A percentile compares a stretch with the other conserved stretches of the same genome.
These are phyloP conservation scores for Ciconia boyciana DNA, from an alignment of 2,113 vertebrate species.

Conservation along the genomic window DNA sequence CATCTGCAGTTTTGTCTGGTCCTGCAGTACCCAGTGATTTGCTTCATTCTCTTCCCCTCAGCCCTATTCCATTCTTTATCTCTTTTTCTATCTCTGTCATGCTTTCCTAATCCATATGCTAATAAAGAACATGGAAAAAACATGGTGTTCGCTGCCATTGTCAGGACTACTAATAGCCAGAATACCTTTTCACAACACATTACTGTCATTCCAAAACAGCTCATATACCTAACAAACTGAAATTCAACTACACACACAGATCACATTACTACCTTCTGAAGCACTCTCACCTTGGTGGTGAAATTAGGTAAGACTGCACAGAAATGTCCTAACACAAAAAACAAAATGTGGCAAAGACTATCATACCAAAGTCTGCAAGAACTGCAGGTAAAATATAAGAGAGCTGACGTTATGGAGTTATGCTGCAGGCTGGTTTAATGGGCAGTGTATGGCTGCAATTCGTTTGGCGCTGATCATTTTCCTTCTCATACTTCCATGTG, in stretches of 20 bases:
- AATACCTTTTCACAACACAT: background rate
- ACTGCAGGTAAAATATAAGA: background rate
- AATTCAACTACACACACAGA: background rate
- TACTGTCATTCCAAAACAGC: background rate
- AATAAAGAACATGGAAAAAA: background rate
- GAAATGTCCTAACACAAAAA: background rate
- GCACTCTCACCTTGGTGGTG: background rate
- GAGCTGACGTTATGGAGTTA: background rate
- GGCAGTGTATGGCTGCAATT: background rate
- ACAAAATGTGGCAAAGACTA: background rate
- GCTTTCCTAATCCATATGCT: background rate
- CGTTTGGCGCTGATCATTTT: background rate
- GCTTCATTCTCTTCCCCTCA: background rate
- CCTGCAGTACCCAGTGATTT: background rate
- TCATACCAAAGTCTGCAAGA: background rate
- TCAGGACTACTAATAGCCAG: background rate
- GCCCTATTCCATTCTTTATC: background rate
- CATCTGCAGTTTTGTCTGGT: background rate
- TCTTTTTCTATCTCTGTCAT: background rate
- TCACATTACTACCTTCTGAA: background rate
- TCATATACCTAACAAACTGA: background rate
- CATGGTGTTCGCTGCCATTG: background rate
- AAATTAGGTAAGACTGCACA: background rate
- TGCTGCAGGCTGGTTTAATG: background rate
- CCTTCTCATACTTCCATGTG: background rate